These are phyloP conservation scores for Heterotis niloticus DNA, from an alignment of 2,113 vertebrate species.

Conservation along the genomic window DNA sequence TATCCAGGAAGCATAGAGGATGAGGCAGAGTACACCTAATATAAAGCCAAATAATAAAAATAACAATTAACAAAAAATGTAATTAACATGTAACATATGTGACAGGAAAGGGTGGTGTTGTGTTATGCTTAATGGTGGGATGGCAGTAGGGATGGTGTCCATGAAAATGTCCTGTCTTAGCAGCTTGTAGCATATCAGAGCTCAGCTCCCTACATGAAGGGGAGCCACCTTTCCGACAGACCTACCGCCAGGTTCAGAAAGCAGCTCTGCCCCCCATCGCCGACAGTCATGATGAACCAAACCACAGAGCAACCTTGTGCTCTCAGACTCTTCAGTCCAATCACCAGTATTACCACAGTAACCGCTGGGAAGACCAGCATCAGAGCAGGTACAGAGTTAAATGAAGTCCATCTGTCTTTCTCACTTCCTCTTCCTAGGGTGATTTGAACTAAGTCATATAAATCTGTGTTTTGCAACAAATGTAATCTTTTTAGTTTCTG, in stretches of 20 bases:
- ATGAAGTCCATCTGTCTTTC: neutral
- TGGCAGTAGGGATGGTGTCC: slow-evolving; percentile 3
- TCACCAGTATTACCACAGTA: slow-evolving; percentile 52
- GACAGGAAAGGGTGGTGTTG: neutral
- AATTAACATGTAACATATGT: too few species aligned
- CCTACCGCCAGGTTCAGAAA: slow-evolving; percentile 79
- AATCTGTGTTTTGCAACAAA: neutral
- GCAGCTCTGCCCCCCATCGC: slow-evolving; percentile 77
- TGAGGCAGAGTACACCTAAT: too few species aligned
- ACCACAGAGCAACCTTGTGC: slow-evolving; percentile 63
- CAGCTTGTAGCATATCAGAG: slow-evolving; percentile 89
- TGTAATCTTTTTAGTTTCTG: neutral
- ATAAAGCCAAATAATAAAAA: too few species aligned
- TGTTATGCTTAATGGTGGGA: neutral
- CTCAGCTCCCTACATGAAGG: slow-evolving; percentile 92
- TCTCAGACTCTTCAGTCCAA: slow-evolving; percentile 59
- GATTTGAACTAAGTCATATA: neutral
- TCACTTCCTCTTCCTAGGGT: too few species aligned
- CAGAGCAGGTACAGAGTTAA: slow-evolving; percentile 52
- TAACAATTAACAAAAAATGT: too few species aligned
- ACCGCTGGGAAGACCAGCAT: slow-evolving; percentile 56
- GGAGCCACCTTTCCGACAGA: slow-evolving; percentile 74
- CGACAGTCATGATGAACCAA: slow-evolving; percentile 67
- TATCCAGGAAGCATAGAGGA: too few species aligned
- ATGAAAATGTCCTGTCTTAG: slow-evolving; percentile 30